phyloP scores from a whole-genome alignment of 2,113 vertebrate species.

The Amazona guildingii region DNA sequence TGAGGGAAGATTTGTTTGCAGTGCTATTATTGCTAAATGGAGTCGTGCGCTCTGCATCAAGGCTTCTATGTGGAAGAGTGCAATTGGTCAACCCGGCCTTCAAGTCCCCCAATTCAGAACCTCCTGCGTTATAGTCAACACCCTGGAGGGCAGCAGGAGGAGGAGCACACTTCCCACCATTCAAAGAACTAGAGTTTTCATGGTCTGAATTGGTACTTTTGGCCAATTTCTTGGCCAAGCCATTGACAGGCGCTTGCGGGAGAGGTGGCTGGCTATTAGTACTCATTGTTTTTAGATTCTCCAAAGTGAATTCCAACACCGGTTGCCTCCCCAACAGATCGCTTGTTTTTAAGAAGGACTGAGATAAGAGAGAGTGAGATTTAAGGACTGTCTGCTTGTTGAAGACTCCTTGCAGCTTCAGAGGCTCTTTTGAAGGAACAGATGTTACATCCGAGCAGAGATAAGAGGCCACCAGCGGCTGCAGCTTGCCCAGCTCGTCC shows the following conservation, averaged over 20 bases:
- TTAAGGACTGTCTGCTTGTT: slow-evolving; percentile 95
- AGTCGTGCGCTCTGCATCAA: slow-evolving; percentile 71
- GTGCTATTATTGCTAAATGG: slow-evolving; percentile 79
- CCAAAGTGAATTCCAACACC: slow-evolving; percentile 91
- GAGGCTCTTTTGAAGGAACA: slow-evolving; percentile 91
- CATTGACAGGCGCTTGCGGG: slow-evolving; percentile 86
- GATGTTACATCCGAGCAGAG: slow-evolving; percentile 94
- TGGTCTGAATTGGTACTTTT: slow-evolving; percentile 82
- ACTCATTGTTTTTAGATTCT: slow-evolving; percentile 92
- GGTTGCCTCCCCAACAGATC: slow-evolving; percentile 87
- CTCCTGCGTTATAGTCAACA: slow-evolving; percentile 66
- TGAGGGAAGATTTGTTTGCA: slow-evolving; percentile 72
- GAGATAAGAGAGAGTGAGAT: slow-evolving; percentile 87
- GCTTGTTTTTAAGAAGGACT: slow-evolving; percentile 83
- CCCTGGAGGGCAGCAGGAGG: slow-evolving; percentile 63
- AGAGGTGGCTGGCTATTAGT: slow-evolving; percentile 81
- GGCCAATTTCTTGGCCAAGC: slow-evolving; percentile 92
- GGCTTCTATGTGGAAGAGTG: slow-evolving; percentile 80
- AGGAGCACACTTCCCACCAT: slow-evolving; percentile 81
- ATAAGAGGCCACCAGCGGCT: slow-evolving; percentile 92
- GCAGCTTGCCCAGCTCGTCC: slow-evolving; percentile 90
- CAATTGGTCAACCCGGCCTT: slow-evolving; percentile 81
- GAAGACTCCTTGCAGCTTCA: slow-evolving; percentile 94
- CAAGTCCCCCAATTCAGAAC: slow-evolving; percentile 78
- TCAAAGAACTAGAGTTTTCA: slow-evolving; percentile 82